These are phyloP conservation scores for Pterocles gutturalis DNA, from an alignment of 2,113 vertebrate genomes.

Conservation along the genomic window DNA sequence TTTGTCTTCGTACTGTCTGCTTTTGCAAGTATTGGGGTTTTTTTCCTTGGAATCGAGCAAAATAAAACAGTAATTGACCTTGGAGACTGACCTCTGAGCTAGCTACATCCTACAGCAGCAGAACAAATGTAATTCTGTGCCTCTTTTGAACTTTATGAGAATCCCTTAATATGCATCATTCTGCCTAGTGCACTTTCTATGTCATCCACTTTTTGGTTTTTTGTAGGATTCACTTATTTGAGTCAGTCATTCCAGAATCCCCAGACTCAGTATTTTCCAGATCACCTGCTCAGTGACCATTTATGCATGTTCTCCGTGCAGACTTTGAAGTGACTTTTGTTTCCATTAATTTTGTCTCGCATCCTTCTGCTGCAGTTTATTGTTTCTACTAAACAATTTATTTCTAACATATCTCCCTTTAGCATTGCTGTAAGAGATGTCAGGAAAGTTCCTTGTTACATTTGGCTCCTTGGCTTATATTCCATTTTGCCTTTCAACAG, in stretches of 20 bases:
- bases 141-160: not conserved
- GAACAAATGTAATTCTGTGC: not conserved
- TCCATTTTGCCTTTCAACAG: not conserved
- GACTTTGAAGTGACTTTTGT: not conserved
- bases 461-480: not conserved
- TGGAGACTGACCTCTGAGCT: not conserved
- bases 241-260: not conserved
- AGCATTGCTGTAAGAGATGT: not conserved
- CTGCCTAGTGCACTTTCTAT: not conserved
- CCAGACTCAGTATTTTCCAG: not conserved
- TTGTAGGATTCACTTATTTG: not conserved
- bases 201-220: not conserved
- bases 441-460: not conserved
- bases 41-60: not conserved
- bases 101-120: not conserved
- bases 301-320: not conserved
- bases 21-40: not conserved
- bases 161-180: not conserved
- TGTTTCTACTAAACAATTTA: not conserved
- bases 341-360: not conserved
- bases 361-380: not conserved
- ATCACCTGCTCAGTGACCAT: not conserved
- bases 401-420: not conserved
- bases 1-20: not conserved
- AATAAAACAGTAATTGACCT: not conserved